Conservation (phyloP, 2,797 vertebrate species). For the Intellagama lesueurii region DNA sequence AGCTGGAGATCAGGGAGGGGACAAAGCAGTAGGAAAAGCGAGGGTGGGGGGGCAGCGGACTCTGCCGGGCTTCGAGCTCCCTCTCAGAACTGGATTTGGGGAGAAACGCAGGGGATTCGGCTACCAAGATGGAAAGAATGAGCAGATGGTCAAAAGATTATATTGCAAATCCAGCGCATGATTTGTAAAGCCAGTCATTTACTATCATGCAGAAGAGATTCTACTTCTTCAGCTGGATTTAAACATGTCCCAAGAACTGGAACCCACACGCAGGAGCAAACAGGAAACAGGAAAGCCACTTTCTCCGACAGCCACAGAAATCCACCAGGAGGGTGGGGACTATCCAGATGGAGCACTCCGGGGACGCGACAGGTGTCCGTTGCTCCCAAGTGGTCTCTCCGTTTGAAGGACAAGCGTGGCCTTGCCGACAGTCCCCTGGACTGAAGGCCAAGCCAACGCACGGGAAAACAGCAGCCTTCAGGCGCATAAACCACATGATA, state of each 20-base stretch:
- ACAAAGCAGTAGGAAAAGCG: background rate
- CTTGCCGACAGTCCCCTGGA: too few relatives aligned
- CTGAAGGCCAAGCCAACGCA: too few relatives aligned
- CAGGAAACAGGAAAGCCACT: background rate
- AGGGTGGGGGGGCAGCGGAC: accelerated
- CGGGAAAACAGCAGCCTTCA: too few relatives aligned
- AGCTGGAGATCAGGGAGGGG: background rate
- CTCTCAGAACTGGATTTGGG: conserved; percentile 2
- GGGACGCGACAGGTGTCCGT: too few relatives aligned
- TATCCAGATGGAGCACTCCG: too few relatives aligned
- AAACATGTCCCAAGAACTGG: background rate
- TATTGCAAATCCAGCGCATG: conserved; percentile 61
- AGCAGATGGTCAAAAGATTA: conserved; percentile 73
- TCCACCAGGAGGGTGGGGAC: background rate
- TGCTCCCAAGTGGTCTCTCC: too few relatives aligned
- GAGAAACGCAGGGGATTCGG: background rate
- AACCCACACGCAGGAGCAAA: background rate
- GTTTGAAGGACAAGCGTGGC: too few relatives aligned
- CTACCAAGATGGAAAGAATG: conserved; percentile 20
- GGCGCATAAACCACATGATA: too few relatives aligned
- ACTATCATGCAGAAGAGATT: conserved; percentile 12
- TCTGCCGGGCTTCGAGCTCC: background rate
- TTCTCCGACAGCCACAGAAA: too few relatives aligned
- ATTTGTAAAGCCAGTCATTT: conserved; percentile 28
- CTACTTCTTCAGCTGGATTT: background rate